Base-by-base conservation (phyloP, 2,888 invertebrate genomes). In the Hololepta plana region DNA sequence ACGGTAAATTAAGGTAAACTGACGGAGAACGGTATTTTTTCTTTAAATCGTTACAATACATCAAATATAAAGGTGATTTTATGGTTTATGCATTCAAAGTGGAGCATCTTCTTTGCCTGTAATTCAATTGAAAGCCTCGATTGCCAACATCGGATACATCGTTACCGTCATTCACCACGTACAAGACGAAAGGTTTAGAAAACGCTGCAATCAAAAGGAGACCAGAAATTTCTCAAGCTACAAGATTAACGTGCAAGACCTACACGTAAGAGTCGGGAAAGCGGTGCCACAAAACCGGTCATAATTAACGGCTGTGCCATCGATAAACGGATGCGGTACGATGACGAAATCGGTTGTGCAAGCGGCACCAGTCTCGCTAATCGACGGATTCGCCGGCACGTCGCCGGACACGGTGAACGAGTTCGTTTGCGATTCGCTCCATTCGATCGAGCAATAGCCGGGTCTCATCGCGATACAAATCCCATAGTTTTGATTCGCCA, bases 251-350 rank as follows among this genome's bases (percentile, higher is more conserved):
- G n/a, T n/a, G n/a, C 6, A 7, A 17, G 32, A 57, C 67, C 60
- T 53, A 65, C 75, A 63, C 21, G 63, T 66, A 23, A 74, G 70
- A 3, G 69, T 45, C 2, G 66, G 59, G 38, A 82, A 67, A 3
- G 70, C 74, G 31, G 74, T 57, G 1, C 81, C 80, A 43, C 82
- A 82, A 54, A 79, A 80, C 21, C 81, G 59, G 43, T 82, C 81
- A 2, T 62, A 60, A 32, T 59, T 55, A 12, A 48, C 28, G 20
- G 42, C 32, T 23, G 60, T 59, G 8, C 59, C 59, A 20, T 40
- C 47, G 10, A 54, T 49, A 1, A 39, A 49, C 0, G 80, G 72
- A 49, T 72, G 67, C 3, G 81, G 74, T 38, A 84, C 71, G 3
- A 80, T 64, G 6, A 82, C 65, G 43, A 70, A 82, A 54, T 81